Evolutionary conservation across 2,888 invertebrate species (phyloP).

Genomic region (Camponotus fellah): DNA sequence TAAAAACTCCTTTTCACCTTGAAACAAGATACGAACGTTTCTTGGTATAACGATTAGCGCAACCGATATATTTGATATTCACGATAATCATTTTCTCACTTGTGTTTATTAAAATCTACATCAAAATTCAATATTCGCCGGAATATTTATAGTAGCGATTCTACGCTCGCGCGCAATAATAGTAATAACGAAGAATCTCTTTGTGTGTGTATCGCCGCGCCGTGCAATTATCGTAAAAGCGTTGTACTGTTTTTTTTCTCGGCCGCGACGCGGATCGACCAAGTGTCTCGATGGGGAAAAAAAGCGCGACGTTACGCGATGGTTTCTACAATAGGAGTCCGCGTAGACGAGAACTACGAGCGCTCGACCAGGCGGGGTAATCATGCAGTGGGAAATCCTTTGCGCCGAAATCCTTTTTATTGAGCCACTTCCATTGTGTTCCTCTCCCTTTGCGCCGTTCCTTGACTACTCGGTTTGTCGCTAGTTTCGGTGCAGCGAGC

Average conservation of each 20-base stretch:
- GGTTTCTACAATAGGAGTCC: slow-evolving; percentile 40
- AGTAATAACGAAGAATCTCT: slow-evolving; percentile 14
- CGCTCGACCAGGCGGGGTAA: slow-evolving; percentile 43
- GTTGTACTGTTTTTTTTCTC: slow-evolving; percentile 36
- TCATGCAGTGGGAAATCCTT: slow-evolving; percentile 56
- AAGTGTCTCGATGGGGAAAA: slow-evolving; percentile 44
- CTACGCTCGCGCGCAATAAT: not conserved
- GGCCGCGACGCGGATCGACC: slow-evolving; percentile 37
- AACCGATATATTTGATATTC: not conserved
- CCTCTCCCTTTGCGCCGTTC: slow-evolving; percentile 50
- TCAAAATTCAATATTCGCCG: not conserved
- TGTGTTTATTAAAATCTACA: not conserved
- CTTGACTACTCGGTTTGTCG: slow-evolving; percentile 39
- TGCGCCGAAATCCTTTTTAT: slow-evolving; percentile 57
- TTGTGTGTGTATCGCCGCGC: not conserved
- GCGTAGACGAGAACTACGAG: slow-evolving; percentile 37
- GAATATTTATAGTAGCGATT: slow-evolving; percentile 10
- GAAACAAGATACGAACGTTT: not conserved
- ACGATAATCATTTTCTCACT: not conserved
- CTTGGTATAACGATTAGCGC: not conserved
- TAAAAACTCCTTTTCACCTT: not conserved
- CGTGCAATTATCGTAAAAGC: slow-evolving; percentile 54
- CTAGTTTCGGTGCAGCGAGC: slow-evolving; percentile 20
- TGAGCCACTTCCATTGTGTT: slow-evolving; percentile 51
- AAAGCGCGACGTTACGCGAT: slow-evolving; percentile 31